Evolutionary conservation across 2,888 invertebrate genomes (phyloP).

Genomic region (Adineta ricciae): DNA sequence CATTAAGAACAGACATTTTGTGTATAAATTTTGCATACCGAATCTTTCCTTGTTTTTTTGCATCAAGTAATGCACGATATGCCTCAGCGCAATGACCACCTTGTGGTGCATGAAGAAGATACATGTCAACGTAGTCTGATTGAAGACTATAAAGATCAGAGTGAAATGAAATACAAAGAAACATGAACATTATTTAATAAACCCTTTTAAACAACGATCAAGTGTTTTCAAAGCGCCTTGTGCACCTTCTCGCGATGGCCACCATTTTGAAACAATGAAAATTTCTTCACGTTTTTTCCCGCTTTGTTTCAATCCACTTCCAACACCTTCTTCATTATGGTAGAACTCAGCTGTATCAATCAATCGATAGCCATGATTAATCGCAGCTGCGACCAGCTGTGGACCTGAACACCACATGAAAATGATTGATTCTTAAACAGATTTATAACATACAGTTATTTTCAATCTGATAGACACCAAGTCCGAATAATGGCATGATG

Average conservation of each 20-base stretch:
- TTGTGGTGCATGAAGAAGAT: constrained; percentile 39
- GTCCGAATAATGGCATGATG: constrained; percentile 38
- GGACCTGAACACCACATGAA: neutral
- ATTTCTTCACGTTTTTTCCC: constrained; percentile 36
- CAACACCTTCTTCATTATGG: constrained; percentile 38
- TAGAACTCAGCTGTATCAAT: constrained; percentile 38
- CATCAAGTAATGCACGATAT: constrained; percentile 38
- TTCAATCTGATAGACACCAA: constrained; percentile 36
- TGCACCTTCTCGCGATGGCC: neutral
- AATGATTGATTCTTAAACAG: no score
- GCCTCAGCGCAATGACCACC: constrained; percentile 37
- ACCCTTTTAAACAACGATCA: constrained; percentile 35
- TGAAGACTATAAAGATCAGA: neutral
- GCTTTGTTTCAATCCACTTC: constrained; percentile 35
- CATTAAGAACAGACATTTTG: no score
- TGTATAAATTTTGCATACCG: constrained; percentile 20
- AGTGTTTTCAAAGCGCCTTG: constrained; percentile 33
- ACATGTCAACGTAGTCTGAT: constrained; percentile 38
- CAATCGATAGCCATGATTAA: constrained; percentile 36
- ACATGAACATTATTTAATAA: neutral
- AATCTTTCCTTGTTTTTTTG: constrained; percentile 38
- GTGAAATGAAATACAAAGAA: neutral
- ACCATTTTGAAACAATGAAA: constrained; percentile 39
- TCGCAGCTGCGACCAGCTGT: constrained; percentile 35
- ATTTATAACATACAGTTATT: neutral